These are phyloP conservation scores for Melinopterus prodromus DNA, from an alignment of 2,888 invertebrate species.

Conservation along the genomic window DNA sequence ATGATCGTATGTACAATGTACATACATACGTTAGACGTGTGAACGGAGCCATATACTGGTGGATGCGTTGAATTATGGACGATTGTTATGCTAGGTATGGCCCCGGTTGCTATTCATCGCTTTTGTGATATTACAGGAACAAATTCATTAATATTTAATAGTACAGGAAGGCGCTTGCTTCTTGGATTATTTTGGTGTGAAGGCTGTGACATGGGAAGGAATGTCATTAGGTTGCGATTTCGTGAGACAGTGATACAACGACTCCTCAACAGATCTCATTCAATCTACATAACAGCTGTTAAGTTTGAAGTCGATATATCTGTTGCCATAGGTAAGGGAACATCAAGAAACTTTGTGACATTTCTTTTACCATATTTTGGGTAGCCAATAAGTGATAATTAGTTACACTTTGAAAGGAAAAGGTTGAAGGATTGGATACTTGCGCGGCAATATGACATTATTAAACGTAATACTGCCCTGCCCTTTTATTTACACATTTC, in stretches of 20 bases:
- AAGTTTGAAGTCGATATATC: too few species aligned
- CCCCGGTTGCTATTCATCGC: background rate
- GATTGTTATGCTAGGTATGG: background rate
- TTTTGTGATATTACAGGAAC: background rate
- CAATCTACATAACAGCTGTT: too few species aligned
- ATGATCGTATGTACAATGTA: background rate
- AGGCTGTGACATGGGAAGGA: background rate
- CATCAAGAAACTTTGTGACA: too few species aligned
- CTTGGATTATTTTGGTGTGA: background rate
- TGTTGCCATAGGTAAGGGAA: too few species aligned
- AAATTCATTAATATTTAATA: background rate
- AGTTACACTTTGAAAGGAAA: too few species aligned
- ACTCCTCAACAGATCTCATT: too few species aligned
- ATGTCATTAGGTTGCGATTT: background rate
- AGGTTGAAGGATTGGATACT: too few species aligned
- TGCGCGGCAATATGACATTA: too few species aligned
- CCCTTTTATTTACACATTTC: too few species aligned
- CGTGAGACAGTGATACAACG: background rate
- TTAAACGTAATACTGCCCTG: too few species aligned
- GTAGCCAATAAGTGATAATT: too few species aligned
- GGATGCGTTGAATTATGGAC: background rate
- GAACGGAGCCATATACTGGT: background rate
- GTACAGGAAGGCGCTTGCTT: background rate
- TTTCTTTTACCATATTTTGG: too few species aligned
- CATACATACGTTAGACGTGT: background rate